Percentiles rank a stretch among this genome's conserved stretches.
These are phyloP conservation scores for Sternotherus odoratus DNA, from an alignment of 2,797 vertebrate genomes.

Conservation along the genomic window DNA sequence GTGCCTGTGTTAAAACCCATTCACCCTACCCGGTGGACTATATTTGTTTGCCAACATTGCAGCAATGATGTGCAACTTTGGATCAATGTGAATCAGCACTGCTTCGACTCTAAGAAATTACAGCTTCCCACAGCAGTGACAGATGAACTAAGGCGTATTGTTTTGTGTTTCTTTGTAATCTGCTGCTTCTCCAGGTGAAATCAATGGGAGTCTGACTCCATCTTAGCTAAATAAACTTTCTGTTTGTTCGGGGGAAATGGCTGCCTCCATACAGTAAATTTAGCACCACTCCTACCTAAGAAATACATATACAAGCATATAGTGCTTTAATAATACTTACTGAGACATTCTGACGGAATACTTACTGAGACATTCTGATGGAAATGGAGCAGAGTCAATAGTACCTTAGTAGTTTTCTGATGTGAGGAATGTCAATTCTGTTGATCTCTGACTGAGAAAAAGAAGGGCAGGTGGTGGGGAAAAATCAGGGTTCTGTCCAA, in stretches of 20 bases:
- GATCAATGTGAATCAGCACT: not conserved
- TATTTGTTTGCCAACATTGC: not conserved
- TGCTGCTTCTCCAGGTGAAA: not conserved
- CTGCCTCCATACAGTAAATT: not conserved
- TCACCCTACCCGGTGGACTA: not conserved
- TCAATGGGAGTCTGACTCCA: not conserved
- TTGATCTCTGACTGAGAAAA: not conserved
- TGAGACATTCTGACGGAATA: not conserved
- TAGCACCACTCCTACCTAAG: not conserved
- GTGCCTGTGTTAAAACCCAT: not conserved
- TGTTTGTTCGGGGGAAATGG: not conserved
- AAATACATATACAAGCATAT: not conserved
- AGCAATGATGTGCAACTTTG: not conserved
- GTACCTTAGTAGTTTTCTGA: slow-evolving; percentile 7
- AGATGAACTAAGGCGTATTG: fast-evolving
- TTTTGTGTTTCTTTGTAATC: not conserved
- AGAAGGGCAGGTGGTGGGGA: not conserved
- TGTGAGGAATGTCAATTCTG: not conserved
- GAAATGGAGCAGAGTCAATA: not conserved
- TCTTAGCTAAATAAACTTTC: not conserved
- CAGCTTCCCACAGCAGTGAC: not conserved
- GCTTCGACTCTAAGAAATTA: fast-evolving
- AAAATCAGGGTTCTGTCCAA: not conserved
- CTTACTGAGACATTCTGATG: fast-evolving
- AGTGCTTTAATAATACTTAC: fast-evolving